A percentile compares a stretch with the other conserved stretches of the same genome.
Conservation (phyloP, 1,140 invertebrate genomes). For the Drosophila athabasca region DNA sequence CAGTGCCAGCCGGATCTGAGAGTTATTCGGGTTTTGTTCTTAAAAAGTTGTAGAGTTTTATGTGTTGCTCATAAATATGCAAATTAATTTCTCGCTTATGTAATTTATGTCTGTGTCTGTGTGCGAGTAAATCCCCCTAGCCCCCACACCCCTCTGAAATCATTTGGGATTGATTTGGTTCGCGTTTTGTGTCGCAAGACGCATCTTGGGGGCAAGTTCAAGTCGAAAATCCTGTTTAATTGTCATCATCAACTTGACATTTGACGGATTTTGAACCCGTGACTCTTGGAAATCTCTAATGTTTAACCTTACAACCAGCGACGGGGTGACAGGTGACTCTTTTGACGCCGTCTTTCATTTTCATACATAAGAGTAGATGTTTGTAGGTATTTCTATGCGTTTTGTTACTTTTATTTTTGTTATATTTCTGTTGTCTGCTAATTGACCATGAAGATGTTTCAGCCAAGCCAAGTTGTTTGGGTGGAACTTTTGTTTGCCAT, state of each 20-base stretch:
- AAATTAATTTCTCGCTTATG: slow-evolving; percentile 70
- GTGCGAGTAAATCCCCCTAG: slow-evolving; percentile 19
- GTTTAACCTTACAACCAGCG: slow-evolving; percentile 33
- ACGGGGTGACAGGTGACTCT: background rate
- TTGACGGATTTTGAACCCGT: slow-evolving; percentile 44
- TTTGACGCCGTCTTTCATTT: slow-evolving; percentile 1
- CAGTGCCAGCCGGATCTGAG: slow-evolving; percentile 75
- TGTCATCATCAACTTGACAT: slow-evolving; percentile 53
- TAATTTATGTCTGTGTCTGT: slow-evolving; percentile 55
- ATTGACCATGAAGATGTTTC: slow-evolving; percentile 72
- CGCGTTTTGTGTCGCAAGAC: slow-evolving; percentile 25
- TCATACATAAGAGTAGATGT: background rate
- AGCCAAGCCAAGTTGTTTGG: slow-evolving; percentile 45
- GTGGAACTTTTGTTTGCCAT: slow-evolving; percentile 76
- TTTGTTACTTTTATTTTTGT: slow-evolving; percentile 28
- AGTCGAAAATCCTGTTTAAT: slow-evolving; percentile 55
- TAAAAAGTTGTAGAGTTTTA: slow-evolving; percentile 59
- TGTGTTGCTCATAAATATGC: slow-evolving; percentile 79
- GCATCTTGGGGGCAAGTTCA: slow-evolving; percentile 61
- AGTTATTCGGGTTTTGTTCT: slow-evolving; percentile 39
- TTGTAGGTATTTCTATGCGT: slow-evolving; percentile 23
- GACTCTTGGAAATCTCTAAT: slow-evolving; percentile 48
- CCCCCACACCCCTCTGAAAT: background rate
- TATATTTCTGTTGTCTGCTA: slow-evolving; percentile 73
- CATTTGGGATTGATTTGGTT: too few species aligned